A percentile compares a stretch with the other conserved stretches of the same genome.
Evolutionary conservation across 2,888 invertebrate genomes (phyloP).

Genomic region (Tipula confusa): DNA sequence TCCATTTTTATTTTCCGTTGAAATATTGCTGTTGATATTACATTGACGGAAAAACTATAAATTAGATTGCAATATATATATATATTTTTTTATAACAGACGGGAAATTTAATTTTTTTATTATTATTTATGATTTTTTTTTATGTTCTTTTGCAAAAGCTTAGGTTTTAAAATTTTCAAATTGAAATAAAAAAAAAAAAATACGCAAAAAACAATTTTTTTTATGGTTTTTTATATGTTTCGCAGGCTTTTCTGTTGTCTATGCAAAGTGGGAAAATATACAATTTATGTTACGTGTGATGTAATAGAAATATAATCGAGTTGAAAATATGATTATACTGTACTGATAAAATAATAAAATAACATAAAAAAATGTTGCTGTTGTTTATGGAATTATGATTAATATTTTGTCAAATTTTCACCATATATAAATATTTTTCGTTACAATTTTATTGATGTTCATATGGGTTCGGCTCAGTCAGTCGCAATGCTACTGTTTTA

Average conservation of each 20-base stretch:
- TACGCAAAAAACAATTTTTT: not conserved
- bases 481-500: not conserved
- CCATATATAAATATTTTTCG: not conserved
- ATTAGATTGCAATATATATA: constrained; percentile 14
- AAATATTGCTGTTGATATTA: not conserved
- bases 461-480: not conserved
- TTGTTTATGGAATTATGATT: not conserved
- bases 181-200: not conserved
- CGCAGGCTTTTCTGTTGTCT: not conserved
- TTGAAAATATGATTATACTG: not conserved
- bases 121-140: not conserved
- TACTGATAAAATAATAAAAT: not conserved
- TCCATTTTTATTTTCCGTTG: not conserved
- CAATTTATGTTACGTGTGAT: not conserved
- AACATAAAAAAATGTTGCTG: not conserved
- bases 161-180: not conserved
- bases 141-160: not conserved
- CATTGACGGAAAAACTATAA: constrained; percentile 21
- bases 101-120: not conserved
- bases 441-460: not conserved
- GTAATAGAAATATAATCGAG: constrained; percentile 20
- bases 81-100: not conserved
- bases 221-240: not conserved
- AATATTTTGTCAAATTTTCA: not conserved
- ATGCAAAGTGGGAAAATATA: not conserved